Conservation (phyloP, 2,113 vertebrate genomes). For the Panthera leo region DNA sequence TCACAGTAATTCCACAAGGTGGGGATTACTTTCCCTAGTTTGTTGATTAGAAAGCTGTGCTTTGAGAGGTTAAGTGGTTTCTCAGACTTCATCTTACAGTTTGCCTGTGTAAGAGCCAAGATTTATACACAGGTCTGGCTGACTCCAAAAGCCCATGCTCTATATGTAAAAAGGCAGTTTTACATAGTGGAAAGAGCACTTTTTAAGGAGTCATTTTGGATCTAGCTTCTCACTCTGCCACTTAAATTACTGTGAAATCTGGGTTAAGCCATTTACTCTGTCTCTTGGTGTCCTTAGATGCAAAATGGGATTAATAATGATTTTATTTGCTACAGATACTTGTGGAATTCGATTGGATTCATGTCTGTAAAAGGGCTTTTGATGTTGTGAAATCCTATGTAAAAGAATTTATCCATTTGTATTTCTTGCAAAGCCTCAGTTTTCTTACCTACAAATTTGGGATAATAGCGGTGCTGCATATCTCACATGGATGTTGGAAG, state of each 20-base stretch:
- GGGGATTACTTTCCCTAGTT: slow-evolving; percentile 17
- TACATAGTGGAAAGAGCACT: not conserved
- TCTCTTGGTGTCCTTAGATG: not conserved
- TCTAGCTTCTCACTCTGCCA: not conserved
- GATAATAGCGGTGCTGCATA: not conserved
- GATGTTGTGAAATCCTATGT: not conserved
- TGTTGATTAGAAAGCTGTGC: not conserved
- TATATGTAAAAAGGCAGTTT: not conserved
- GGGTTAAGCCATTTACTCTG: not conserved
- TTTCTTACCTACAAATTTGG: not conserved
- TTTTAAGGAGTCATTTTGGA: not conserved
- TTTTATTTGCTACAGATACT: not conserved
- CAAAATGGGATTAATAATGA: not conserved
- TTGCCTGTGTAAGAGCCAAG: not conserved
- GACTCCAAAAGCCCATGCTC: not conserved
- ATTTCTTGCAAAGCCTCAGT: not conserved
- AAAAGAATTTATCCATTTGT: not conserved
- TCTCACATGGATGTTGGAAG: not conserved
- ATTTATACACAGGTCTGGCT: not conserved
- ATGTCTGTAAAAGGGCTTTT: not conserved
- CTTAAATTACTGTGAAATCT: not conserved
- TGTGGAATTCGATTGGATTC: not conserved
- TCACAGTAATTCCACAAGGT: not conserved
- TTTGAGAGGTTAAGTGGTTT: slow-evolving; percentile 30
- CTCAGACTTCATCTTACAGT: not conserved